Conservation (phyloP, 2,797 vertebrate species). For the Phrynocephalus forsythii region DNA sequence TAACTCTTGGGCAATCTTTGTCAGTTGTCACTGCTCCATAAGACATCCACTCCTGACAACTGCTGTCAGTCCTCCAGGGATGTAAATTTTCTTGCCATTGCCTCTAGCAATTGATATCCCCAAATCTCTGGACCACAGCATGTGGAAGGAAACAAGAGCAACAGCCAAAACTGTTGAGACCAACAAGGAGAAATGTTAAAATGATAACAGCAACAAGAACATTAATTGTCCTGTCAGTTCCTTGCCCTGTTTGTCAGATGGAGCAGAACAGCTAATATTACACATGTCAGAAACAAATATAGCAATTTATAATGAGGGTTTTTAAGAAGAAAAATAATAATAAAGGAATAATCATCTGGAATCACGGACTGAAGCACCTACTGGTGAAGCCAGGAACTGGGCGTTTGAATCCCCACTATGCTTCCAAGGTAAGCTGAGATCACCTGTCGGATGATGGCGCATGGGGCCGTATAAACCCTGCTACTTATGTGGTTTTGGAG, state of each 20-base stretch:
- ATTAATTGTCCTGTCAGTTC: conserved; percentile 55
- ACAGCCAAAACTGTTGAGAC: not conserved
- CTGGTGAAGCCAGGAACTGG: too few species aligned
- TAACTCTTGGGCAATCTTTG: conserved; percentile 45
- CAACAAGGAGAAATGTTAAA: too few species aligned
- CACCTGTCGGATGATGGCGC: too few species aligned
- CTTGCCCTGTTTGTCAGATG: conserved; percentile 53
- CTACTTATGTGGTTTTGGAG: too few species aligned
- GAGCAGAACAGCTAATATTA: conserved; percentile 59
- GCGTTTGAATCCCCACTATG: too few species aligned
- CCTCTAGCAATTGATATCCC: conserved; percentile 34
- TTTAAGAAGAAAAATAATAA: conserved; percentile 1
- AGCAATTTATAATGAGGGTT: conserved; percentile 43
- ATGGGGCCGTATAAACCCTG: too few species aligned
- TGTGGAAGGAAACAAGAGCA: not conserved
- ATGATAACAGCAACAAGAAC: conserved; percentile 1
- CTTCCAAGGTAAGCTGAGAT: too few species aligned
- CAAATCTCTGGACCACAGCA: not conserved
- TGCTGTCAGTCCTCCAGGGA: conserved; percentile 21
- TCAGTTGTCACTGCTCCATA: conserved; percentile 47
- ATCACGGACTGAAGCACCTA: not conserved
- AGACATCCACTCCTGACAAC: conserved; percentile 32
- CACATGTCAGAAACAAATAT: not conserved
- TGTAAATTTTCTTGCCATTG: conserved; percentile 18
- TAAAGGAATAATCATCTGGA: not conserved